These are phyloP conservation scores for Halocynthia roretzi DNA, from an alignment of 23 tunicate species.

Conservation along the genomic window DNA sequence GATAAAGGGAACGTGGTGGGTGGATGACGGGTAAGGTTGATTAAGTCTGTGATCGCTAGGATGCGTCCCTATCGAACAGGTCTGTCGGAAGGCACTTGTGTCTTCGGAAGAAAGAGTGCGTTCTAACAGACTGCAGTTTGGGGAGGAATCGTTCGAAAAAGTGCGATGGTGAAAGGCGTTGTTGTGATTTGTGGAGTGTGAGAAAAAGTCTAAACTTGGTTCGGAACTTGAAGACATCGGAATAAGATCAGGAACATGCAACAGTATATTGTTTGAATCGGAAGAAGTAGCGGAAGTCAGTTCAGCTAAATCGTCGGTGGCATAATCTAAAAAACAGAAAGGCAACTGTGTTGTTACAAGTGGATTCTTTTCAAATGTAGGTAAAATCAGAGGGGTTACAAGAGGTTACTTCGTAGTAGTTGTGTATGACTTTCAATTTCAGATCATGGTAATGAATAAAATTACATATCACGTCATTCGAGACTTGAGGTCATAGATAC, in stretches of 20 bases:
- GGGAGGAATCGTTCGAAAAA: not conserved
- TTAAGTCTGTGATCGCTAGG: no score
- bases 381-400: no score
- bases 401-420: no score
- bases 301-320: conserved; percentile 15
- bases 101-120: conserved; percentile 25
- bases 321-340: conserved; percentile 7
- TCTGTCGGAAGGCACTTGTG: not conserved
- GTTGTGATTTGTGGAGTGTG: not conserved
- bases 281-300: not conserved
- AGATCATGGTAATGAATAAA: no score
- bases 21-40: no score
- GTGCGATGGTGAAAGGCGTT: not conserved
- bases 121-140: conserved; percentile 5
- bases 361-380: no score
- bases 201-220: not conserved
- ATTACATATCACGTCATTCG: no score
- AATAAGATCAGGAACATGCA: not conserved
- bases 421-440: no score
- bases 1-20: not conserved
- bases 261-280: not conserved
- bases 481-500: no score
- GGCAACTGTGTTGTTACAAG: not conserved
- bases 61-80: no score
- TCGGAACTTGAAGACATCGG: no score